Conservation (phyloP, 2,888 invertebrate species). For the Macrophya alboannulata region DNA sequence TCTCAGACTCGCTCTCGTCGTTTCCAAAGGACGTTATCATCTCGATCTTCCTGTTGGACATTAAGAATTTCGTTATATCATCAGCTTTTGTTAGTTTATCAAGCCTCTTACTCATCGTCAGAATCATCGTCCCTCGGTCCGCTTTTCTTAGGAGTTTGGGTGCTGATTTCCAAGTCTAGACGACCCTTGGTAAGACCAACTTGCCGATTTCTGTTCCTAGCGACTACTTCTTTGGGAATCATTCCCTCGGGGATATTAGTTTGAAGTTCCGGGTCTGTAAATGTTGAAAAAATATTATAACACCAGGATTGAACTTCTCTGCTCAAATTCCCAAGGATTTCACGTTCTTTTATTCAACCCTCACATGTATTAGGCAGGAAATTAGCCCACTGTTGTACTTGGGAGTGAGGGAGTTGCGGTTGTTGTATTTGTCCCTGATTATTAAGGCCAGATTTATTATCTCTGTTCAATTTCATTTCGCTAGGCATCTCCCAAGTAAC, state of each 20-base stretch:
- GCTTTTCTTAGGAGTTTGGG: constrained; percentile 63
- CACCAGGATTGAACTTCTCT: background rate
- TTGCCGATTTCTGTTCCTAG: constrained; percentile 75
- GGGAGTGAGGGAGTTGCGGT: constrained; percentile 60
- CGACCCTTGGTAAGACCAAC: constrained; percentile 68
- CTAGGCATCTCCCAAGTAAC: constrained; percentile 85
- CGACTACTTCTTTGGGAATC: constrained; percentile 78
- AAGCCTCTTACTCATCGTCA: constrained; percentile 79
- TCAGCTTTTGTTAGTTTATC: constrained; percentile 60
- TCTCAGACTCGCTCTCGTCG: constrained; percentile 79
- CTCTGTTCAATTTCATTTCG: constrained; percentile 73
- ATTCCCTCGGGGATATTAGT: constrained; percentile 77
- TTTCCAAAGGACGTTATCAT: constrained; percentile 83
- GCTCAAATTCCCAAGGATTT: background rate
- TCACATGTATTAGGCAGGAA: constrained; percentile 69
- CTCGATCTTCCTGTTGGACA: constrained; percentile 81
- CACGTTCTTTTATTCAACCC: background rate
- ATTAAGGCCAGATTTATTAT: constrained; percentile 58
- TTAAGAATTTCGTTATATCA: background rate
- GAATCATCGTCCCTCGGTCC: constrained; percentile 76
- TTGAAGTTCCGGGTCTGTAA: constrained; percentile 73
- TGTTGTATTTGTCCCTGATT: constrained; percentile 57
- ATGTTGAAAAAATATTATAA: background rate
- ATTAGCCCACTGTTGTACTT: constrained; percentile 66
- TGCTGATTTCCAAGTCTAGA: constrained; percentile 70